phyloP scores from a whole-genome alignment of 2,113 vertebrate genomes.

The Spermophilus dauricus region DNA sequence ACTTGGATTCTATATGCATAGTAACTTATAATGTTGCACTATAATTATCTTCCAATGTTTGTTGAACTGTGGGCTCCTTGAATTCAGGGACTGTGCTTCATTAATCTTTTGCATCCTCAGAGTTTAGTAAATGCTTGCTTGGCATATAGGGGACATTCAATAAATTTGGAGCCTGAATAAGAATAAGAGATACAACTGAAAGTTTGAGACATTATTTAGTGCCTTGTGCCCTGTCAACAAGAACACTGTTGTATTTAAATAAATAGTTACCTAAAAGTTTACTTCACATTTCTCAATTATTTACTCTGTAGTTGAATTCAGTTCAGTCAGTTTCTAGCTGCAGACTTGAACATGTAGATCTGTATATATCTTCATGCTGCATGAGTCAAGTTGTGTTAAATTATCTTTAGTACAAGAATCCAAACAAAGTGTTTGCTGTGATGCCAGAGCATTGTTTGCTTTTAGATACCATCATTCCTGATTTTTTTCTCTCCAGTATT shows the following conservation, averaged over 20 bases:
- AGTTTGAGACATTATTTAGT: conserved; percentile 16
- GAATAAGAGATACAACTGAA: conserved; percentile 40
- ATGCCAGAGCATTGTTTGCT: conserved; percentile 64
- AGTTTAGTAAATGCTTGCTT: not conserved
- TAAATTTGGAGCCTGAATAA: conserved; percentile 20
- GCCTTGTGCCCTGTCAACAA: conserved; percentile 65
- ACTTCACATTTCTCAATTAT: not conserved
- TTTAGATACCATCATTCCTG: conserved; percentile 56
- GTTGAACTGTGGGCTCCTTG: not conserved
- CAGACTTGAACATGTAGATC: not conserved
- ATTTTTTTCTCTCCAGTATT: conserved; percentile 52
- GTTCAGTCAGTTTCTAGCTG: not conserved
- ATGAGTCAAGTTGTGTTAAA: not conserved
- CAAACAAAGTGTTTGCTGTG: conserved; percentile 43
- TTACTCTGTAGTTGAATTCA: not conserved
- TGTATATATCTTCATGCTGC: not conserved
- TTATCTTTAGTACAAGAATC: not conserved
- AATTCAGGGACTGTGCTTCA: not conserved
- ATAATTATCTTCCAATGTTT: not conserved
- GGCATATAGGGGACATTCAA: not conserved
- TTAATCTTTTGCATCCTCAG: not conserved
- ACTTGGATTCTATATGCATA: not conserved
- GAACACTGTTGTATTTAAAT: conserved; percentile 51
- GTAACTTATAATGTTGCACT: not conserved
- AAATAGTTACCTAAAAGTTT: conserved; percentile 58